Evolutionary conservation across 2,888 invertebrate species (phyloP).

Genomic region (Ptycholaimellus sp.): DNA sequence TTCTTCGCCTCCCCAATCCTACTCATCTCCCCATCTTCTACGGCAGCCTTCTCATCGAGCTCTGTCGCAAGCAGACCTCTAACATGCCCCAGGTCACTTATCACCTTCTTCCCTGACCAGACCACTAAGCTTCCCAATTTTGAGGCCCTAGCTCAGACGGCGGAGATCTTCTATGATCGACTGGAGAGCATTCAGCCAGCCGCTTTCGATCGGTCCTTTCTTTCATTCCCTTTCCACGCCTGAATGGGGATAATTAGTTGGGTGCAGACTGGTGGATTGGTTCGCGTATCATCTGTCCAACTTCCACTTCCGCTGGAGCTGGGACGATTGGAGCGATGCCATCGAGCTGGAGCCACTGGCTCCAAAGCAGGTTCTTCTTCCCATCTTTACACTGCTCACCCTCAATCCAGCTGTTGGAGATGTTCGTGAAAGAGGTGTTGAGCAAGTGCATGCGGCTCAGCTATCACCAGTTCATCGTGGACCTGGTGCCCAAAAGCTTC

Average conservation of each 20-base stretch:
- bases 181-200: constrained; percentile 89
- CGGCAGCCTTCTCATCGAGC: constrained; percentile 75
- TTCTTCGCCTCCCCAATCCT: constrained; percentile 71
- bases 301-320: constrained; percentile 95
- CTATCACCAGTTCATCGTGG: constrained; percentile 71
- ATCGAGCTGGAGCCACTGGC: constrained; percentile 12
- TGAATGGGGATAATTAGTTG: neutral
- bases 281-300: constrained; percentile 94
- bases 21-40: constrained; percentile 53
- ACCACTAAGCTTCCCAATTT: constrained; percentile 1
- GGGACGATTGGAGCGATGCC: constrained; percentile 39
- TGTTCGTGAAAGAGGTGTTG: constrained; percentile 74
- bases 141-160: constrained; percentile 58
- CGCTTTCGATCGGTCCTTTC: constrained; percentile 56
- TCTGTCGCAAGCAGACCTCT: constrained; percentile 82
- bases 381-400: neutral
- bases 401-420: constrained; percentile 53
- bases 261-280: constrained; percentile 67
- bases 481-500: constrained; percentile 70
- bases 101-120: constrained; percentile 4
- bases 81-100: constrained; percentile 62
- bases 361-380: neutral
- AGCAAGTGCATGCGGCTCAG: constrained; percentile 72
- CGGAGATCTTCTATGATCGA: constrained; percentile 79
- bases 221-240: neutral